Percentiles rank a stretch among this genome's conserved stretches.
These are phyloP conservation scores for Atractosteus spatula DNA, from an alignment of 2,113 vertebrate genomes.

Conservation along the genomic window DNA sequence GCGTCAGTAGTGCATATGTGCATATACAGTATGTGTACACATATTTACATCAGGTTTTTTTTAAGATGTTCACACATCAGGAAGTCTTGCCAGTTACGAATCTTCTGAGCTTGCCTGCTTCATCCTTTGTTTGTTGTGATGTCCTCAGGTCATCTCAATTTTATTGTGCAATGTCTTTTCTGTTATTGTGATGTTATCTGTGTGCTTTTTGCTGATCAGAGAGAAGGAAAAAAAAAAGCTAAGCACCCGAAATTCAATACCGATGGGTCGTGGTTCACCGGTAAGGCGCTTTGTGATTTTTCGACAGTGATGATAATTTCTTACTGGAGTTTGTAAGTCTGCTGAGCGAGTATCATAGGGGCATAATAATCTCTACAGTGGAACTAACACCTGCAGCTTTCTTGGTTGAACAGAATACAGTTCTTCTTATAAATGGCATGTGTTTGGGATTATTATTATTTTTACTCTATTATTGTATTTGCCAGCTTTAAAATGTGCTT, in stretches of 20 bases:
- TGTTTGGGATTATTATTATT: no score
- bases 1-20: no score
- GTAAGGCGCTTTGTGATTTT: slow-evolving; percentile 16
- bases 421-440: no score
- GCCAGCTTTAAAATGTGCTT: no score
- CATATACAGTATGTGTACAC: no score
- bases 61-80: background rate
- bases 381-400: slow-evolving; percentile 9
- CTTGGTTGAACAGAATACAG: no score
- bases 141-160: slow-evolving; percentile 14
- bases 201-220: slow-evolving; percentile 21
- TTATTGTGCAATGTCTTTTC: slow-evolving; percentile 20
- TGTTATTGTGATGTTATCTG: slow-evolving; percentile 18
- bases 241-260: slow-evolving; percentile 19
- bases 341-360: slow-evolving; percentile 14
- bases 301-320: slow-evolving; percentile 17
- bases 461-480: no score
- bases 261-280: slow-evolving; percentile 15
- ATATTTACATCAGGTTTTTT: no score
- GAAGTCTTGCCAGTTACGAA: no score
- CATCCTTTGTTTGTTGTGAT: slow-evolving; percentile 21
- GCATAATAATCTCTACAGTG: background rate
- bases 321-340: background rate
- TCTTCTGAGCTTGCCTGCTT: slow-evolving; percentile 8
- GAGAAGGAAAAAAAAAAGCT: slow-evolving; percentile 21